Evolutionary conservation across 2,797 vertebrate species (phyloP).

Genomic region (Tinamus major): DNA sequence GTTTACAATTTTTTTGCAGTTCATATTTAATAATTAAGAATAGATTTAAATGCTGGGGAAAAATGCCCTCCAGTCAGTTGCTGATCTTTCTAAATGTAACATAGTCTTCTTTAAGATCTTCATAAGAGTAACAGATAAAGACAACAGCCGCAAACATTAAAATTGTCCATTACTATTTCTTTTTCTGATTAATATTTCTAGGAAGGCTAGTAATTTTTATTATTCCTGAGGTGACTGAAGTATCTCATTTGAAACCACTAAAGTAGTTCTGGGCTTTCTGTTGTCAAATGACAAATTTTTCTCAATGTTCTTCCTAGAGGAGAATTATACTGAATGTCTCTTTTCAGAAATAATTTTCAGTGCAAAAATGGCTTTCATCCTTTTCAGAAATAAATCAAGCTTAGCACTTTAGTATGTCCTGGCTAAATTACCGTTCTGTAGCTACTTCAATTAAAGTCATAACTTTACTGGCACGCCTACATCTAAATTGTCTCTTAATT

Average conservation of each 20-base stretch:
- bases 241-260: neutral
- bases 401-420: neutral
- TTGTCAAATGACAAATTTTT: neutral
- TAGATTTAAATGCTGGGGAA: neutral
- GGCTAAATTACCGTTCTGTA: neutral
- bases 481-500: slow-evolving; percentile 3
- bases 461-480: neutral
- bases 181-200: neutral
- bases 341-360: neutral
- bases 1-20: neutral
- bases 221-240: neutral
- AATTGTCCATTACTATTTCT: neutral
- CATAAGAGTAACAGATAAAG: neutral
- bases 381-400: neutral
- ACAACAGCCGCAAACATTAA: neutral
- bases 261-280: neutral
- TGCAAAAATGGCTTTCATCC: neutral
- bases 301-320: neutral
- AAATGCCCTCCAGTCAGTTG: neutral
- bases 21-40: neutral
- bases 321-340: neutral
- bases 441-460: neutral
- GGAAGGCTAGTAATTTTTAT: neutral
- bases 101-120: neutral
- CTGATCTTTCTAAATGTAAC: neutral